Evolutionary conservation across 2,888 invertebrate genomes (phyloP).

Genomic region (Molanna angustata): DNA sequence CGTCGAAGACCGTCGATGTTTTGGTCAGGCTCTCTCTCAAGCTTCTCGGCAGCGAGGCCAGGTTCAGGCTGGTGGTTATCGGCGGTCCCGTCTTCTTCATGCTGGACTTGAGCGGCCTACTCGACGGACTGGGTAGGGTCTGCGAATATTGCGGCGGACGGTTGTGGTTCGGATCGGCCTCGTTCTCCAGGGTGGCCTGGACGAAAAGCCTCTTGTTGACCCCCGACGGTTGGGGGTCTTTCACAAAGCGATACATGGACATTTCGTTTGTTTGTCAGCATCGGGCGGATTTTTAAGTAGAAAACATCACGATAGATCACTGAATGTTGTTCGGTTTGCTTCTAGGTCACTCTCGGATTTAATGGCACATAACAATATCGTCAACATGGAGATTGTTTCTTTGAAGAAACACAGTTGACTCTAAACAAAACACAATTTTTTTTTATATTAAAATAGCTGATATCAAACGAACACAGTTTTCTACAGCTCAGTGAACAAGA

Average conservation of each 20-base stretch:
- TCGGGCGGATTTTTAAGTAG: too few relatives aligned
- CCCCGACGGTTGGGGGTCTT: constrained; percentile 51
- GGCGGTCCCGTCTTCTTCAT: constrained; percentile 59
- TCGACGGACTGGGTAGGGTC: constrained; percentile 15
- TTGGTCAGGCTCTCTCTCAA: constrained; percentile 53
- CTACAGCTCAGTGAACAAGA: too few relatives aligned
- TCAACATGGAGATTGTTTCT: background rate
- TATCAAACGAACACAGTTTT: too few relatives aligned
- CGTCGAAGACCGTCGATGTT: constrained; percentile 53
- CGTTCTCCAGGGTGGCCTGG: constrained; percentile 68
- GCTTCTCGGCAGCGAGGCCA: constrained; percentile 56
- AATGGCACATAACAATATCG: constrained; percentile 2
- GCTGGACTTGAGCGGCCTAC: constrained; percentile 53
- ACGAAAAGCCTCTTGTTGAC: constrained; percentile 69
- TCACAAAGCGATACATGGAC: constrained; percentile 80
- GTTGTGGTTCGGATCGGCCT: constrained; percentile 42
- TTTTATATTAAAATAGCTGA: too few relatives aligned
- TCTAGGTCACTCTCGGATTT: background rate
- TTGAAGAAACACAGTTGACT: background rate
- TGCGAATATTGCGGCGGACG: constrained; percentile 10
- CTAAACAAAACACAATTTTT: constrained; percentile 1
- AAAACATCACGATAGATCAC: too few relatives aligned
- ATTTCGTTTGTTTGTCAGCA: too few relatives aligned
- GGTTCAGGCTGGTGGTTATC: constrained; percentile 61
- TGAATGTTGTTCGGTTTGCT: too few relatives aligned